Evolutionary conservation across 2,888 invertebrate species (phyloP).

Genomic region (Drosophila meridionalis): DNA sequence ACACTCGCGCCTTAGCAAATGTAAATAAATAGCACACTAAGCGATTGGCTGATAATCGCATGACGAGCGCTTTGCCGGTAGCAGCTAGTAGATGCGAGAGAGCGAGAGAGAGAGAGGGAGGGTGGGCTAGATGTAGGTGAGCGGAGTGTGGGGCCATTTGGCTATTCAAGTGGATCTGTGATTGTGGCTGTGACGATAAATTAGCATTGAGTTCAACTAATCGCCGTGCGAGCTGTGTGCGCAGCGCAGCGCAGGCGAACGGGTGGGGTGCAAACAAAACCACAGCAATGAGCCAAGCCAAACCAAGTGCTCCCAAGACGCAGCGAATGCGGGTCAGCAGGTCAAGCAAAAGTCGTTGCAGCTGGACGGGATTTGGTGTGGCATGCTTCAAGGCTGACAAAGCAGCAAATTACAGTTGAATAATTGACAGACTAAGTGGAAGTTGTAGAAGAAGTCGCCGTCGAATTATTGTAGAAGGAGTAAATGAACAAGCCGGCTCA

Average conservation of each 20-base stretch:
- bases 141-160: constrained; percentile 9
- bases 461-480: background rate
- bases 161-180: constrained; percentile 65
- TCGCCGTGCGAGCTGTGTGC: constrained; percentile 22
- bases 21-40: constrained; percentile 77
- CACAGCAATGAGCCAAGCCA: constrained; percentile 26
- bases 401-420: constrained; percentile 11
- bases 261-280: constrained; percentile 20
- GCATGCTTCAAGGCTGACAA: constrained; percentile 53
- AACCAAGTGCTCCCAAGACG: constrained; percentile 33
- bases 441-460: background rate
- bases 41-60: constrained; percentile 79
- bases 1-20: constrained; percentile 39
- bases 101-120: background rate
- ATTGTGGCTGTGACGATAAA: constrained; percentile 72
- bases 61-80: constrained; percentile 62
- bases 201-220: constrained; percentile 64
- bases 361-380: constrained; percentile 41
- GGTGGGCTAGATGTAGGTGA: background rate
- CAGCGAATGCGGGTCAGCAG: constrained; percentile 57
- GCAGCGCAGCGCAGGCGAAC: background rate
- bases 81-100: constrained; percentile 24
- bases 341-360: constrained; percentile 36
- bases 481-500: background rate
- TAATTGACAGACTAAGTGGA: constrained; percentile 11